Conservation (phyloP, 1,140 invertebrate genomes). For the Pseudomyrmex cubaensis region DNA sequence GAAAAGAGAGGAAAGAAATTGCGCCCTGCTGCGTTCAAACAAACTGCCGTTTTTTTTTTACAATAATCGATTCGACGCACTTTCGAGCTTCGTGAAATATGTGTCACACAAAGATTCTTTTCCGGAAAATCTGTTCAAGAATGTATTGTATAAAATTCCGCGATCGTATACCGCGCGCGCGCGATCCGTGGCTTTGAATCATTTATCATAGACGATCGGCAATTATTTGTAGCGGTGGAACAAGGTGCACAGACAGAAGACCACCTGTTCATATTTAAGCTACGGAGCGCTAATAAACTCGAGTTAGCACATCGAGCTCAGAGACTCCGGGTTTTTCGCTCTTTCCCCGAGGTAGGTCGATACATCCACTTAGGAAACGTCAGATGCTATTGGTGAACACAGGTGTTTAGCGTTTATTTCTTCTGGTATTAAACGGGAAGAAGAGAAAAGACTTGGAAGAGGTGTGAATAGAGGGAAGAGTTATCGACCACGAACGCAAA, state of each 20-base stretch:
- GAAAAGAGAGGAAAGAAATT: not conserved
- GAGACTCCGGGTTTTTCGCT: constrained; percentile 12
- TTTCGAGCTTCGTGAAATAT: too few species aligned
- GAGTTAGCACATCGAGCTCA: constrained; percentile 28
- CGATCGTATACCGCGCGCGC: not conserved
- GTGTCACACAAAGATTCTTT: too few species aligned
- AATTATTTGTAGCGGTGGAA: constrained; percentile 37
- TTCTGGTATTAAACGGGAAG: not conserved
- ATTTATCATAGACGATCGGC: constrained; percentile 50
- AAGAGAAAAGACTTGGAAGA: not conserved
- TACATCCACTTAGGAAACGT: constrained; percentile 54
- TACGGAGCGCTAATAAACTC: constrained; percentile 61
- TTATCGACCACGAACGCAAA: constrained; percentile 22
- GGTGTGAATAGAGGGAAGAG: constrained; percentile 19
- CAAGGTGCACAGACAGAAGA: not conserved
- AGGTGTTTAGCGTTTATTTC: constrained; percentile 62
- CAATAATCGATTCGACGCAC: not conserved
- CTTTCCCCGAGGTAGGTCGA: constrained; percentile 50
- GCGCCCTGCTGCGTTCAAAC: too few species aligned
- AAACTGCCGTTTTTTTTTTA: too few species aligned
- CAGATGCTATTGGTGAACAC: constrained; percentile 39
- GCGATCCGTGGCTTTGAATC: constrained; percentile 14
- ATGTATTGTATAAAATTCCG: not conserved
- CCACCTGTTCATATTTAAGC: constrained; percentile 69
- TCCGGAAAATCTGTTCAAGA: too few species aligned